Base-by-base conservation (phyloP, 2,113 vertebrate species). In the Mobula hypostoma region DNA sequence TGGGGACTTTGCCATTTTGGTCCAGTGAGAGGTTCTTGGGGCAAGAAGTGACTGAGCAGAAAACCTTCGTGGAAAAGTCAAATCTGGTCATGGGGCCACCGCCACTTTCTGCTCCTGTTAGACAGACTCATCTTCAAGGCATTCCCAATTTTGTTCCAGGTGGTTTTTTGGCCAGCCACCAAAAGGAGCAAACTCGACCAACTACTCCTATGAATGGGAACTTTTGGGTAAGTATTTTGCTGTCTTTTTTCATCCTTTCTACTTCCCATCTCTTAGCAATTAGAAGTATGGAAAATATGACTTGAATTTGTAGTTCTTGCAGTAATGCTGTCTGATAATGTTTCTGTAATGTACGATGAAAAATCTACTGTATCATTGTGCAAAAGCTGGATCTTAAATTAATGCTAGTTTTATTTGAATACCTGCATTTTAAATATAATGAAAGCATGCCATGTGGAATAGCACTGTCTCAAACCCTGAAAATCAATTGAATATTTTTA, bases 1-100 rank as follows among this genome's bases (percentile, higher is more conserved):
- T 97, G 94, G 97, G 97, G 94, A 94, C 97, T 95, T 95, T 98
- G 94, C 97, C 98, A 0, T 98, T 97, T 96, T 97, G 98, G 78
- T 96, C 98, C 8, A 96, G 79, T 70, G 98, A 97, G 95, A 96
- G 95, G 85, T 24, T 96, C 0, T 94, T 95, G 17, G 96, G 96
- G 24, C 96, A 96, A 6, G 72, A 95, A 0, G 48, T 95, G 3
- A 85, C 96, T 29, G 96, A 97, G 36, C 97, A 95, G 56, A 96
- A 94, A 63, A 95, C 61, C 0, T 0, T 95, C 68, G 94, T 96
- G 0, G 98, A 99, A 74, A 98, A 98, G 94, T 97, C 96, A 61
- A 95, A 96, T 0, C 94, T 96, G 32, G 80, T 96, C 0, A 95
- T 96, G 76, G 97, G 97, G 95, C 96, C 96, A 72, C 92, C 95